Evolutionary conservation across 2,888 invertebrate species (phyloP).

Genomic region (Tanaodytes sp.): DNA sequence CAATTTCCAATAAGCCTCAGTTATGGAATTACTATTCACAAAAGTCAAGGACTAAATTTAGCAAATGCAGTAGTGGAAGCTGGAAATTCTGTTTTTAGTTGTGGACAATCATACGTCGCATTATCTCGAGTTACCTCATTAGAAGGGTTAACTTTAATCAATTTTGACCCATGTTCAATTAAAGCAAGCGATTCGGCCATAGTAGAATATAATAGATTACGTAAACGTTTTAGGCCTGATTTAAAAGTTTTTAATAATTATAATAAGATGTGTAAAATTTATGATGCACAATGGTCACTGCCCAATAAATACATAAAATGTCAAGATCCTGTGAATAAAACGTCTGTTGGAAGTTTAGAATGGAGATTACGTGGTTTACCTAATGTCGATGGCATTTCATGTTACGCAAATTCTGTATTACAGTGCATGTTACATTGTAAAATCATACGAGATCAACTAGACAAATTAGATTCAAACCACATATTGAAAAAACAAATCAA

Average conservation of each 20-base stretch:
- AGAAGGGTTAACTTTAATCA: neutral
- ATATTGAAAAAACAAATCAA: too few species aligned
- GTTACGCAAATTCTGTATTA: conserved; percentile 6
- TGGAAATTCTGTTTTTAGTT: neutral
- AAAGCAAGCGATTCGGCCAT: conserved; percentile 29
- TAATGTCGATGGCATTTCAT: neutral
- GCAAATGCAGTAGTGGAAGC: neutral
- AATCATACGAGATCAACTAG: neutral
- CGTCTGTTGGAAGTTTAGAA: neutral
- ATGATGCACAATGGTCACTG: conserved; percentile 11
- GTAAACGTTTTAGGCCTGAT: conserved; percentile 6
- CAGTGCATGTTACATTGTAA: neutral
- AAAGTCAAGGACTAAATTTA: neutral
- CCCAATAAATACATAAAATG: conserved; percentile 11
- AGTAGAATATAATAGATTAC: conserved; percentile 4
- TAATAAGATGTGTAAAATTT: conserved; percentile 7
- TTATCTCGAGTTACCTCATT: neutral
- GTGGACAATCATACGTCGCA: too few species aligned
- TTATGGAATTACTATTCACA: neutral
- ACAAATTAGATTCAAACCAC: conserved; percentile 1
- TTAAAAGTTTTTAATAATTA: conserved; percentile 55
- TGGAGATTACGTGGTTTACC: neutral
- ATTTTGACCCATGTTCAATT: neutral
- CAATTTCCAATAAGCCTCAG: neutral
- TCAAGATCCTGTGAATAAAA: conserved; percentile 13